Percentiles rank a stretch among this genome's conserved stretches.
Conservation (phyloP, 2,797 vertebrate species). For the Amblyopsis hoosieri region DNA sequence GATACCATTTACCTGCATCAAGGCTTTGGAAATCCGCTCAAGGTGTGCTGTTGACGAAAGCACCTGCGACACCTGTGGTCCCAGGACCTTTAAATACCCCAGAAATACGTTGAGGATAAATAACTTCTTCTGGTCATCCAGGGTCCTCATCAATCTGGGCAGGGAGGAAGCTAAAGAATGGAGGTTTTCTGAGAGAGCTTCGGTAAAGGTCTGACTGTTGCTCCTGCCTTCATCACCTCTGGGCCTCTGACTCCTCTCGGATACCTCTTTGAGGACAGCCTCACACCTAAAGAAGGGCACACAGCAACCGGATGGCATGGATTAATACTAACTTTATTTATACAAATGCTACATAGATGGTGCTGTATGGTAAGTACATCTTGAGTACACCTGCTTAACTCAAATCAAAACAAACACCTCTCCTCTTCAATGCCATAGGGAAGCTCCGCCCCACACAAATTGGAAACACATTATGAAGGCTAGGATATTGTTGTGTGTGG, state of each 20-base stretch:
- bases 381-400: neutral
- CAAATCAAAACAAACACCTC: neutral
- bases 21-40: constrained; percentile 86
- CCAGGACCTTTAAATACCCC: constrained; percentile 92
- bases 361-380: neutral
- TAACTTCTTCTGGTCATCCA: constrained; percentile 87
- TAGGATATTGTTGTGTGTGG: too few relatives aligned
- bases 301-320: neutral
- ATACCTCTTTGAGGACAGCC: constrained; percentile 69
- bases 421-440: too few relatives aligned
- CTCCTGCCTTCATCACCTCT: constrained; percentile 10
- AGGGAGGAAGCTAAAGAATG: constrained; percentile 87
- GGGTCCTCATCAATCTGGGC: constrained; percentile 89
- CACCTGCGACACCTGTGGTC: constrained; percentile 79
- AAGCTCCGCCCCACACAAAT: too few relatives aligned
- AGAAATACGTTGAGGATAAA: constrained; percentile 86
- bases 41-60: constrained; percentile 87
- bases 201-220: constrained; percentile 75
- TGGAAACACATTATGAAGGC: too few relatives aligned
- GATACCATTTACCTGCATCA: constrained; percentile 78
- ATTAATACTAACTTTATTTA: too few relatives aligned
- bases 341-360: too few relatives aligned
- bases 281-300: constrained; percentile 52
- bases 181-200: constrained; percentile 90
- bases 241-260: constrained; percentile 67